Percentiles rank a stretch among this genome's conserved stretches.
Evolutionary conservation across 64 coral and sea anemone genomes (phyloP).

Genomic region (Stylophora pistillata): DNA sequence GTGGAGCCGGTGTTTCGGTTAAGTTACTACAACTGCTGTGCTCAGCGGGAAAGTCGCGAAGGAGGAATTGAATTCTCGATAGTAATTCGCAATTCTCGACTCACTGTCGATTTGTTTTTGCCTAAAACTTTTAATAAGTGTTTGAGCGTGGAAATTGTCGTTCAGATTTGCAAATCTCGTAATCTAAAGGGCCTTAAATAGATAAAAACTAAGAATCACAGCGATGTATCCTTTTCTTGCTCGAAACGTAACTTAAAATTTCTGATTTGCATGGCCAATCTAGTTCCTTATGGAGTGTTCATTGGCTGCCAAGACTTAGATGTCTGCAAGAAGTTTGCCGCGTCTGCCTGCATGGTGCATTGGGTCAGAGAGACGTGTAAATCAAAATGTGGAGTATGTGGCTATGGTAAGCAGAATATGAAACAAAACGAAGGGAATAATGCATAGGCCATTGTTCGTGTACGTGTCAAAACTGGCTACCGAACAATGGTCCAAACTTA

Average conservation of each 20-base stretch:
- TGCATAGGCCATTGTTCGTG: neutral
- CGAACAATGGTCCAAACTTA: neutral
- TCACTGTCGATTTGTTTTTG: too few species aligned
- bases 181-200: too few species aligned
- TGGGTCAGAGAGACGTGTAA: conserved; percentile 84
- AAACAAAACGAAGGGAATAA: neutral
- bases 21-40: too few species aligned
- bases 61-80: too few species aligned
- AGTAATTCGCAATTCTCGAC: too few species aligned
- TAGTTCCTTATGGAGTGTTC: conserved; percentile 76
- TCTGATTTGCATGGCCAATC: neutral
- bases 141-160: too few species aligned
- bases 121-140: too few species aligned
- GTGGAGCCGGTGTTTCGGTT: too few species aligned
- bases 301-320: conserved; percentile 74
- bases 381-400: conserved; percentile 54
- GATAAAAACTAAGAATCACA: too few species aligned
- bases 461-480: neutral
- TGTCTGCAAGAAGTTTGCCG: conserved; percentile 67
- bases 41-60: too few species aligned
- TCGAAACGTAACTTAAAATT: too few species aligned
- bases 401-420: neutral
- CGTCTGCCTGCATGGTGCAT: conserved; percentile 46
- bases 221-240: neutral
- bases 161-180: too few species aligned